These are phyloP conservation scores for Aurelia aurita complex sp. Pacific DNA, from an alignment of 30 jellyfish, hydroid and myxozoan species.

Conservation along the genomic window DNA sequence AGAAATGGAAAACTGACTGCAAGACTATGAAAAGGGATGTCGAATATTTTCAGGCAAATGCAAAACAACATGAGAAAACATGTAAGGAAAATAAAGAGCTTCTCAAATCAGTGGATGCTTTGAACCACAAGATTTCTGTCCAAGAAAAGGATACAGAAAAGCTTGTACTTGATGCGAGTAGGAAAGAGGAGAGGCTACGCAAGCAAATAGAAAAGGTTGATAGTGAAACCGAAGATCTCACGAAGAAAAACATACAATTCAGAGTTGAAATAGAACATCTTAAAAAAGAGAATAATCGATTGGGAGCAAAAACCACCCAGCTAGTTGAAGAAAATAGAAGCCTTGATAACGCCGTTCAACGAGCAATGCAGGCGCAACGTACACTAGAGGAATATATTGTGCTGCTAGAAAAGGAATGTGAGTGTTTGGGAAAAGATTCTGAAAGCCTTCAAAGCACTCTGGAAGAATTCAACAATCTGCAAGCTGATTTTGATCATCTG, in stretches of 20 bases:
- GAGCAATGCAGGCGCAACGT: background rate
- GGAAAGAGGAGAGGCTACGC: background rate
- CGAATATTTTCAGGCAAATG: background rate
- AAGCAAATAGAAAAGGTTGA: background rate
- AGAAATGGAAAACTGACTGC: background rate
- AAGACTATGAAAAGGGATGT: no score
- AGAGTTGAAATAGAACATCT: background rate
- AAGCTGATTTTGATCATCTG: background rate
- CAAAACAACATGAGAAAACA: background rate
- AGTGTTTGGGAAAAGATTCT: background rate
- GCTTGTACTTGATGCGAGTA: no score
- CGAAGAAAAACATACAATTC: no score
- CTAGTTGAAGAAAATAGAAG: background rate
- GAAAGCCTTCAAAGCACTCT: no score
- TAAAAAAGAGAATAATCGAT: background rate
- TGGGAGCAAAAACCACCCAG: background rate
- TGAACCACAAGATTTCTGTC: background rate
- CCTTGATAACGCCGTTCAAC: background rate
- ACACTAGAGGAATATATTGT: background rate
- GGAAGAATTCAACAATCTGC: background rate
- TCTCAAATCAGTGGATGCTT: background rate
- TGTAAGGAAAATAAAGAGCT: background rate
- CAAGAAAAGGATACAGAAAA: background rate
- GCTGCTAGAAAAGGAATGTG: conserved; percentile 14
- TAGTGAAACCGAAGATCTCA: background rate